Conservation (phyloP, 1,140 invertebrate genomes). For the Diorhabda elongata region DNA sequence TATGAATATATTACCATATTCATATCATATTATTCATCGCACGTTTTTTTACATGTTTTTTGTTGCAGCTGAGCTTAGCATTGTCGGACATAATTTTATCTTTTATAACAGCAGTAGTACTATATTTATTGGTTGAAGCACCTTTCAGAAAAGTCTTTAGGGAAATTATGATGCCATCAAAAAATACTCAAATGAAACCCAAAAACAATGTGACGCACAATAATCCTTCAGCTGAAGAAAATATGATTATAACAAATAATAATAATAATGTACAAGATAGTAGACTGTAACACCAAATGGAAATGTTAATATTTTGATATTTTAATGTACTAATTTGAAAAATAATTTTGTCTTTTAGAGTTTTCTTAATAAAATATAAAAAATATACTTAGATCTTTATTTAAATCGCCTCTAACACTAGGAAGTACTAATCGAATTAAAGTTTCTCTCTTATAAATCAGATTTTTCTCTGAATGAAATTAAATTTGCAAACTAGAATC, state of each 20-base stretch:
- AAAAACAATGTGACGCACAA: background rate
- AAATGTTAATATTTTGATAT: background rate
- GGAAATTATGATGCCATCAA: conserved; percentile 36
- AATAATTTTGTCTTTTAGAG: too few species aligned
- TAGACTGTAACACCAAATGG: background rate
- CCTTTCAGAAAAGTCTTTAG: conserved; percentile 49
- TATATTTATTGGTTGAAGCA: conserved; percentile 51
- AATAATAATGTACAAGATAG: conserved; percentile 15
- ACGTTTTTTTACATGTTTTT: conserved; percentile 6
- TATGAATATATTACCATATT: too few species aligned
- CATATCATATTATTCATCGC: too few species aligned
- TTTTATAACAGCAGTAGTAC: conserved; percentile 43
- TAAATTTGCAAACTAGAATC: too few species aligned
- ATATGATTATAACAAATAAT: conserved; percentile 13
- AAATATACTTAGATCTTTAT: too few species aligned
- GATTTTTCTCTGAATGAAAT: too few species aligned
- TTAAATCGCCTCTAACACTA: too few species aligned
- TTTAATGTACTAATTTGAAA: too few species aligned
- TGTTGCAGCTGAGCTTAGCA: conserved; percentile 34
- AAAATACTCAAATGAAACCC: conserved; percentile 15
- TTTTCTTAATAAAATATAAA: too few species aligned
- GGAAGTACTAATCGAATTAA: too few species aligned
- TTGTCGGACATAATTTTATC: conserved; percentile 46
- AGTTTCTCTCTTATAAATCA: too few species aligned
- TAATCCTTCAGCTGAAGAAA: background rate